Evolutionary conservation across 2,888 invertebrate genomes (phyloP), one percentile per base, ranked within the genome.

Genomic region (Phyllotreta cruciferae): DNA sequence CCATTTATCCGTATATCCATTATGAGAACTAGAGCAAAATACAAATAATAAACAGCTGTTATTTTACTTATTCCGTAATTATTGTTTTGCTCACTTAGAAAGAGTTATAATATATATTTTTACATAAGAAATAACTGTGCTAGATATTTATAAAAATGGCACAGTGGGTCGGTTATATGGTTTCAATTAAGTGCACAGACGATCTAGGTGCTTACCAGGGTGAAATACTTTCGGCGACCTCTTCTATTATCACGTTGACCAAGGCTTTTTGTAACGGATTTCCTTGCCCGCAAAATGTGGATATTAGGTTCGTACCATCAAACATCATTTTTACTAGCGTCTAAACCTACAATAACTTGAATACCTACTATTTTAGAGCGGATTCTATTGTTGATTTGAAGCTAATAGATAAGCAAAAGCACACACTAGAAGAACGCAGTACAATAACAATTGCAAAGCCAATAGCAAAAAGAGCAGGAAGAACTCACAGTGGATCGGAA

Each of bases 231-330:
- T 85, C 87, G 73, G 90, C 93, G 34, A 90, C 92, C 74, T 87
- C 87, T 55, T 82, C 83, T 47, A 85, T 87, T 53, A 87, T 96
- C 68, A 91, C 91, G 1, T 85, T 96, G 62, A 86, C 86, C 7
- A 90, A 92, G 78, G 90, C 92, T 9, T 94, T 93, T 79, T 87
- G 92, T 69, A 93, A 96, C 83, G 95, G 95, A 10, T 81, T 87
- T 38, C 87, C 87, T 76, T 85, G 85, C 67, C 54, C 69, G 14
- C 62, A 86, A 55, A 70, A 75, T 56, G 85, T 91, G 49, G 85
- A 85, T 52, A 82, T 91, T 63, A 85, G 84, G 89, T 90, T 24
- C 4, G 24, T 24, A 24, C 4, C 24, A 1, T 24, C 24, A 24
- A n/a, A n/a, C n/a, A n/a, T n/a, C n/a, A n/a, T n/a, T n/a, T 24